Evolutionary conservation across 2,113 vertebrate genomes (phyloP), one percentile per base, ranked within the genome.

Genomic region (Orcinus orca): DNA sequence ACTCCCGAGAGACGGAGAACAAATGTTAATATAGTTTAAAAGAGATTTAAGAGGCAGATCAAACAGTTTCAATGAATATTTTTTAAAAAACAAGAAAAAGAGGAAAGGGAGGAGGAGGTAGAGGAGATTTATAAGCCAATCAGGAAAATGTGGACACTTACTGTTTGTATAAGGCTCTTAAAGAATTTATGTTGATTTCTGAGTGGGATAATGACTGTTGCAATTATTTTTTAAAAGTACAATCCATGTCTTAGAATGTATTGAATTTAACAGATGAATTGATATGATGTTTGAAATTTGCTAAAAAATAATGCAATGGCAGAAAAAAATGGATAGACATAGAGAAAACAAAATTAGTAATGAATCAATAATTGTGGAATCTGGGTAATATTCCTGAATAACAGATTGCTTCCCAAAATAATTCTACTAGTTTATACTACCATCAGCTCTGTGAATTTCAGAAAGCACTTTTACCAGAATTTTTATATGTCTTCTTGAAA

Each of bases 171-270:
- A 11, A 90, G 2, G 8, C 18, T 67, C 25, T 20, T 68, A 25
- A 89, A 74, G 1, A 53, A 33, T 76, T 90, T 76, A 53, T 58
- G 90, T 94, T 77, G 7, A 71, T 74, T 80, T 90, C 23, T 88
- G 33, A 87, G 38, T 84, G 47, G 9, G 7, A 71, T 65, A 18
- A 91, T 67, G 23, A 2, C 33, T 63, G 20, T 62, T 83, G 8
- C 20, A 8, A 3, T n/a, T 79, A 90, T 29, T 53, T 25, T 80
- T 73, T 62, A 15, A 85, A 71, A 29, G 13, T 41, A 33, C 4
- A 86, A 82, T 62, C 14, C 11, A 38, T 77, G 20, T 76, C 26
- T 67, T 67, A 31, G 10, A 82, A 50, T 18, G 44, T 50, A 77
- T 8, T 95, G 29, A 87, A 60, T 80, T 93, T 79, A 53, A 83